phyloP scores from a whole-genome alignment of 2,113 vertebrate species.

The Hyla sarda region DNA sequence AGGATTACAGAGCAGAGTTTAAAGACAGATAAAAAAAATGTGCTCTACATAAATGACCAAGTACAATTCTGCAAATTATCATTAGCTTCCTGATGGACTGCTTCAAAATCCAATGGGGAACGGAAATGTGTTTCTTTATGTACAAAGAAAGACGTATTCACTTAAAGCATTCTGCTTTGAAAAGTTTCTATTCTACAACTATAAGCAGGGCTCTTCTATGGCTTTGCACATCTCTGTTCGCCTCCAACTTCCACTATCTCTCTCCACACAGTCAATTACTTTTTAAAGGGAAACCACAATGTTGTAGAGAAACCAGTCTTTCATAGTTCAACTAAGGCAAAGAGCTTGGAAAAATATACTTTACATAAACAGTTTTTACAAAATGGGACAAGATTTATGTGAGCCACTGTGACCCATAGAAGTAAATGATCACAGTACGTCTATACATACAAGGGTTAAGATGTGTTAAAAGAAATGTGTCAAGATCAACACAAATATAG shows the following conservation, averaged over 20 bases:
- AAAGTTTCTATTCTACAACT: conserved; percentile 22
- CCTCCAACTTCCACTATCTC: neutral
- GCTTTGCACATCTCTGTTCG: neutral
- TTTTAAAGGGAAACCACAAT: neutral
- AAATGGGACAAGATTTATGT: neutral
- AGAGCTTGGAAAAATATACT: neutral
- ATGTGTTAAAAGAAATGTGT: no score
- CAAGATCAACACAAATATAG: no score
- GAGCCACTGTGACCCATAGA: neutral
- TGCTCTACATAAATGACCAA: conserved; percentile 30
- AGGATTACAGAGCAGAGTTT: conserved; percentile 50
- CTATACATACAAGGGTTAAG: neutral
- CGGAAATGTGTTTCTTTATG: conserved; percentile 37
- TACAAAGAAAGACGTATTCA: conserved; percentile 5
- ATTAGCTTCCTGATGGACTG: conserved; percentile 27
- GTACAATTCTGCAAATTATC: conserved; percentile 35
- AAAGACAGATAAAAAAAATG: conserved; percentile 36
- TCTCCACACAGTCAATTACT: neutral
- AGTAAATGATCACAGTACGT: neutral
- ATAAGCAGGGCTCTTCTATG: neutral
- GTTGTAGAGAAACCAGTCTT: neutral
- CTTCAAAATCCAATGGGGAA: conserved; percentile 25
- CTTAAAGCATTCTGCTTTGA: conserved; percentile 13
- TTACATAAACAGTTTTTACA: neutral
- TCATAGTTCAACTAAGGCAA: neutral